Evolutionary conservation across 2,888 invertebrate genomes (phyloP).

Genomic region (Athrips mouffetella): DNA sequence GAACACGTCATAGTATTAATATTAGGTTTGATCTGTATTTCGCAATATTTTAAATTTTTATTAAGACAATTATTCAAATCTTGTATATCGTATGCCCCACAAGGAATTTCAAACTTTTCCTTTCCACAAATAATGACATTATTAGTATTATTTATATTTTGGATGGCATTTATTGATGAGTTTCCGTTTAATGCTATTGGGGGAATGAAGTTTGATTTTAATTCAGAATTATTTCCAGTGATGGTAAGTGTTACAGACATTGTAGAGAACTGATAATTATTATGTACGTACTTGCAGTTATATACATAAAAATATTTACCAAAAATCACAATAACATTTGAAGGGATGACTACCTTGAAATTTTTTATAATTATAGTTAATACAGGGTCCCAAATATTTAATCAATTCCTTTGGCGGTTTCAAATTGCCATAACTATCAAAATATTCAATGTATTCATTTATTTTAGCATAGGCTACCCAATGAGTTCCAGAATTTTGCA

Average conservation of each 20-base stretch:
- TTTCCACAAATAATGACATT: slow-evolving; percentile 15
- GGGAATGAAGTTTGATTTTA: slow-evolving; percentile 2
- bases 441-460: slow-evolving; percentile 35
- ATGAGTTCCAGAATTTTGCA: slow-evolving; percentile 34
- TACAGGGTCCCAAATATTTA: slow-evolving; percentile 25
- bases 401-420: slow-evolving; percentile 32
- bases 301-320: not conserved
- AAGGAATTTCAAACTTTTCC: slow-evolving; percentile 13
- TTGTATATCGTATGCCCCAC: slow-evolving; percentile 14
- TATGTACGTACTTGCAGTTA: not conserved
- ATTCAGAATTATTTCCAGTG: not conserved
- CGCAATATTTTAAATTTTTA: not conserved
- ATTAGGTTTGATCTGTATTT: slow-evolving; percentile 8
- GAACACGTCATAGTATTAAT: slow-evolving; percentile 8
- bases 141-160: slow-evolving; percentile 9
- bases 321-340: slow-evolving; percentile 17
- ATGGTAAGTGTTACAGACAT: slow-evolving; percentile 12
- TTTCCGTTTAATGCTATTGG: slow-evolving; percentile 7
- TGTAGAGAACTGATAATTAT: not conserved
- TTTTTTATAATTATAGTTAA: slow-evolving; percentile 23
- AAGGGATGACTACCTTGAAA: slow-evolving; percentile 24
- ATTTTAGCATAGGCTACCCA: slow-evolving; percentile 43
- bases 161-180: slow-evolving; percentile 15
- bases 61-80: slow-evolving; percentile 10
- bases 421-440: slow-evolving; percentile 45